These are phyloP conservation scores for Caenorhabditis doughertyi DNA, from an alignment of 2,888 invertebrate genomes.

Conservation along the genomic window DNA sequence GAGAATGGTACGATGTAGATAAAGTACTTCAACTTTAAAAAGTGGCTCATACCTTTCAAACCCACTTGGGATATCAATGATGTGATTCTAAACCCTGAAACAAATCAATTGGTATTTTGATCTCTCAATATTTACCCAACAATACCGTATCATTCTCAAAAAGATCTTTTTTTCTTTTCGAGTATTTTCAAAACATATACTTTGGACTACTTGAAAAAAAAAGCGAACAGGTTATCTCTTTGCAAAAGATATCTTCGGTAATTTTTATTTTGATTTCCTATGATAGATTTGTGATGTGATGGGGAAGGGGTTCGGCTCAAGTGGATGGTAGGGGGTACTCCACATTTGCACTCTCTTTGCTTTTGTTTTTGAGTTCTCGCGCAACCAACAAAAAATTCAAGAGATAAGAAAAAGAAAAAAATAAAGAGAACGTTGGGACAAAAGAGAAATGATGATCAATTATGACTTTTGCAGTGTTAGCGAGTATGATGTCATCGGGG, in stretches of 20 bases:
- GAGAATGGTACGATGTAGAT: not conserved
- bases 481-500: constrained; percentile 80
- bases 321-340: constrained; percentile 44
- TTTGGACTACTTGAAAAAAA: not conserved
- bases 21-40: not conserved
- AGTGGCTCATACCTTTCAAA: not conserved
- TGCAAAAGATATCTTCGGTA: not conserved
- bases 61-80: no score
- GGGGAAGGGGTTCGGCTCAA: constrained; percentile 54
- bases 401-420: not conserved
- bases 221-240: constrained; percentile 11
- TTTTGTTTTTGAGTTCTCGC: constrained; percentile 57
- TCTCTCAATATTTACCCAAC: no score
- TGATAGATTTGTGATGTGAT: constrained; percentile 37
- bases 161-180: no score
- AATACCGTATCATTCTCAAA: not conserved
- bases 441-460: constrained; percentile 3
- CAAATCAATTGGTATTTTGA: no score
- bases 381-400: constrained; percentile 16
- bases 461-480: constrained; percentile 75
- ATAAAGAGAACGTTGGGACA: not conserved
- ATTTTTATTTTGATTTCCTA: constrained; percentile 28
- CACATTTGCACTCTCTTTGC: constrained; percentile 61
- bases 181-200: not conserved
- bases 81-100: no score